Conservation (phyloP, 2,797 vertebrate genomes). For the Rhincodon typus region DNA sequence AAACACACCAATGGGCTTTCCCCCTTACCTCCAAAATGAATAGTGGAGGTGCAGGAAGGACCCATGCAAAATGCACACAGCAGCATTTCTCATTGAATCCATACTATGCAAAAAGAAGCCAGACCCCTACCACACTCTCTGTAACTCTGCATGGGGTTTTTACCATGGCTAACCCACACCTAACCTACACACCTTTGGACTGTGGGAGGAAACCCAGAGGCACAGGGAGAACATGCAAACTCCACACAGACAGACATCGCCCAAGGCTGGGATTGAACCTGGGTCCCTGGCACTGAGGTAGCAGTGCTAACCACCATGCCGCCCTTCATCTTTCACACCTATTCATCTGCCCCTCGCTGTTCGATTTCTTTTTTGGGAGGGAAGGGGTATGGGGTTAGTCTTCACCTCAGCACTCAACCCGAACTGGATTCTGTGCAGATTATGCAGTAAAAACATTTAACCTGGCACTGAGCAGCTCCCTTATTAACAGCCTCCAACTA, state of each 20-base stretch:
- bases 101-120: too few species aligned
- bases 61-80: neutral
- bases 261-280: too few species aligned
- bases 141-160: too few species aligned
- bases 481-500: neutral
- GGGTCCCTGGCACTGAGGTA: too few species aligned
- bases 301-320: too few species aligned
- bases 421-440: neutral
- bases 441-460: neutral
- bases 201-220: too few species aligned
- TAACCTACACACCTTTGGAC: too few species aligned
- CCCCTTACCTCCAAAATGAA: neutral
- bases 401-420: neutral
- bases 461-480: too few species aligned
- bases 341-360: neutral
- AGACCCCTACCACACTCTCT: too few species aligned
- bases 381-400: neutral
- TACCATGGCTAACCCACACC: too few species aligned
- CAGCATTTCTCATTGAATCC: neutral
- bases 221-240: too few species aligned
- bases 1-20: neutral
- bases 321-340: neutral
- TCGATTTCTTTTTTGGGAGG: neutral
- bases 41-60: neutral
- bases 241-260: too few species aligned